Base-by-base conservation (phyloP, 2,113 vertebrate species). In the Callaeas wilsoni region DNA sequence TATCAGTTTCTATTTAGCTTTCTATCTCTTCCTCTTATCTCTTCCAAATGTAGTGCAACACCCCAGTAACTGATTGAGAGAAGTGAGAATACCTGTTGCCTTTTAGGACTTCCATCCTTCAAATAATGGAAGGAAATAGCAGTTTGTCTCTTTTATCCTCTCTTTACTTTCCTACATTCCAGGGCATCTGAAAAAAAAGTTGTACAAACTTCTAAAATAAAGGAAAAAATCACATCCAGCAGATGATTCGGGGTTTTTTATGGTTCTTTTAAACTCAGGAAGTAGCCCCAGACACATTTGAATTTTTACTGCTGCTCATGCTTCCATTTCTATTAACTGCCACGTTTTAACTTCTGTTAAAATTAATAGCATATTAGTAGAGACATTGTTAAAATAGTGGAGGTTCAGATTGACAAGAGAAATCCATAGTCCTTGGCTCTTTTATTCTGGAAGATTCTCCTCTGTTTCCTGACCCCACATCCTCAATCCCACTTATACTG, bases 401-500 rank as follows among this genome's bases (percentile, higher is more conserved):
- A 79, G 3, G 18, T 53, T 76, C 65, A 83, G 7, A 35, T 0
- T 53, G 8, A 17, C 5, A 84, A 82, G 9, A 64, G 33, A 85
- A 93, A 85, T 83, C 25, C 21, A 25, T 16, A 13, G 23, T 35
- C 10, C 10, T 69, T 63, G 21, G 16, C 13, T 74, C 13, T 42
- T 85, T 80, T 19, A 46, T 18, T 69, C 10, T 16, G 16, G 8
- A 86, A 71, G 7, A 74, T 16, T 55, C 13, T 52, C 50, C 16
- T 55, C 13, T 46, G 0, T 83, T 84, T 69, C 33, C 19, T 6
- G 9, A 90, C 5, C 4, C n/a, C 13, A 73, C 21, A 60, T 17
- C 10, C 17, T 44, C 46, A 4, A 39, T 7, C 7, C 6, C 16
- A 60, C 13, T n/a, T 62, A 18, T 0, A 13, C 7, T 9, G 4